A percentile compares a stretch with the other conserved stretches of the same genome.
These are phyloP conservation scores for Himantopus leucocephalus DNA, from an alignment of 2,113 vertebrate genomes.

Conservation along the genomic window DNA sequence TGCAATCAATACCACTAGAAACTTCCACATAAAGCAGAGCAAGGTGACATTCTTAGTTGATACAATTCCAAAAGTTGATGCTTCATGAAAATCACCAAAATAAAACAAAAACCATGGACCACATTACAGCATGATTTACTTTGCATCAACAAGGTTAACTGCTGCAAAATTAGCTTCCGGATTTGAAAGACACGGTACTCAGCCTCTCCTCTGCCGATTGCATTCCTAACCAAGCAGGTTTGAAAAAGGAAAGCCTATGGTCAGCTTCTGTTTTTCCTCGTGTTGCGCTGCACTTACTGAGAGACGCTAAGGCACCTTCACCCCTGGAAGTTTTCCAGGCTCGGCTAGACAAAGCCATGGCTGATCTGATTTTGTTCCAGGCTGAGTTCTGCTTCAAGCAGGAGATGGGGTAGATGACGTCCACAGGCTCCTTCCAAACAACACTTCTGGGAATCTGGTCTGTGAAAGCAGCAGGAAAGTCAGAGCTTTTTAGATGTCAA, in stretches of 20 bases:
- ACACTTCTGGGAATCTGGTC: neutral
- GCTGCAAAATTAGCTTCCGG: neutral
- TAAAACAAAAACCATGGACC: neutral
- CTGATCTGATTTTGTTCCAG: neutral
- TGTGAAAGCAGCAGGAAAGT: neutral
- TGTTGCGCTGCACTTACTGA: neutral
- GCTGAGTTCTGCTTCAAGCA: neutral
- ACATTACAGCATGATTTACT: neutral
- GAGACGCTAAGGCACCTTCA: neutral
- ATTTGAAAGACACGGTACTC: neutral
- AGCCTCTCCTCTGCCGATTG: neutral
- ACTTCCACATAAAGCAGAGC: neutral
- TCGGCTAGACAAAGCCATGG: neutral
- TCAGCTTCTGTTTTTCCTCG: neutral
- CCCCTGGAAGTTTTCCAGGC: neutral
- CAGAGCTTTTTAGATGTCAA: neutral
- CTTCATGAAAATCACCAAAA: neutral
- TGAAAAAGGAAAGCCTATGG: neutral
- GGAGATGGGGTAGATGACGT: neutral
- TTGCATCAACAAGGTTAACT: neutral
- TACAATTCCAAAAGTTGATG: neutral
- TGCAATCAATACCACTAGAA: neutral
- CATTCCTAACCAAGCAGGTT: neutral
- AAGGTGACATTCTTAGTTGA: neutral
- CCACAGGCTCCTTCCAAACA: neutral